Conservation (phyloP, 2,113 vertebrate genomes). For the Neodontobutis hainanensis region DNA sequence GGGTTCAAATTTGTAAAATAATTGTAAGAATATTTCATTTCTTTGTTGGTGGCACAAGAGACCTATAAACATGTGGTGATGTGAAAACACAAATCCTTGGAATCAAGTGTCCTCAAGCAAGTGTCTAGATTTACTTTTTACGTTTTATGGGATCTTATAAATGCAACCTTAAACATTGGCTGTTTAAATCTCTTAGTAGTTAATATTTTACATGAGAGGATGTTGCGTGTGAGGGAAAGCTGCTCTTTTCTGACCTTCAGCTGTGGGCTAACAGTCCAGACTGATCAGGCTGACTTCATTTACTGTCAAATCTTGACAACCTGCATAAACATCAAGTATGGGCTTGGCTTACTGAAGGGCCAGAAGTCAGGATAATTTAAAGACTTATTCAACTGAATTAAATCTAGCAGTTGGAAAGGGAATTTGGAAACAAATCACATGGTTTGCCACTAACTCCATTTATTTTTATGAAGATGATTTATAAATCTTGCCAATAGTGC, state of each 20-base stretch:
- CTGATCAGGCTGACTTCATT: conserved; percentile 41
- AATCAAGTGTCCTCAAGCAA: too few relatives aligned
- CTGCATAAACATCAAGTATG: conserved; percentile 60
- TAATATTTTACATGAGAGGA: conserved; percentile 22
- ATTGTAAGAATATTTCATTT: too few relatives aligned
- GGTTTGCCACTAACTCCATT: background rate
- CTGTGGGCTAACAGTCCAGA: conserved; percentile 50
- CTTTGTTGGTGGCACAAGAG: too few relatives aligned
- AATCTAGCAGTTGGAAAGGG: conserved; percentile 13
- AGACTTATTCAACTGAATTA: conserved; percentile 39
- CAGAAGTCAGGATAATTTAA: conserved; percentile 40
- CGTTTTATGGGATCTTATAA: too few relatives aligned
- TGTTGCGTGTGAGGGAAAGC: background rate
- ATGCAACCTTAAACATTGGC: too few relatives aligned
- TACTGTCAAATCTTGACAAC: conserved; percentile 66
- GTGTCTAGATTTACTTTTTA: too few relatives aligned
- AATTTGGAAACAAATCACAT: conserved; percentile 1
- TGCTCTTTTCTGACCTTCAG: conserved; percentile 62
- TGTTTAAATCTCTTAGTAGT: conserved; percentile 38
- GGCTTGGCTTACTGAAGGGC: conserved; percentile 48
- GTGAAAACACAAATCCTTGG: too few relatives aligned
- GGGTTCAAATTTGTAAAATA: too few relatives aligned
- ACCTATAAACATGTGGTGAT: too few relatives aligned
- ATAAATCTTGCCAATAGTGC: too few relatives aligned
- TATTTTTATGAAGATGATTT: too few relatives aligned